Base-by-base conservation (phyloP, 1,140 invertebrate species). In the Hirudo medicinalis region DNA sequence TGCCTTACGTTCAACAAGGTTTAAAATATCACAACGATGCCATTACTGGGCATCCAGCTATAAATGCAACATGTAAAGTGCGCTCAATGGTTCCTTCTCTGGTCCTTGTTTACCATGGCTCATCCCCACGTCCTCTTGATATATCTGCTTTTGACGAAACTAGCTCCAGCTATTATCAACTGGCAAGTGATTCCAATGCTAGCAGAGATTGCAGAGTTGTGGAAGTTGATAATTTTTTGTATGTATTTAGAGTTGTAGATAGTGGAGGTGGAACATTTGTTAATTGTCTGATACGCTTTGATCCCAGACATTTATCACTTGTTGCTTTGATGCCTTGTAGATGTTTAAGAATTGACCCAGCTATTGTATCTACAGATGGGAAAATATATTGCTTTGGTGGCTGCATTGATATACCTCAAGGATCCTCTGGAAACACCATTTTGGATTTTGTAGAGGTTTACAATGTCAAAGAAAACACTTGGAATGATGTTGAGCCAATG, bases 301-400 rank as follows among this genome's bases (percentile, higher is more conserved):
- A 81, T 74, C 79, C 79, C 0, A 75, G 80, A 9, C 80, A 81
- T 73, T 72, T 81, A 54, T 69, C 75, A 55, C 77, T 79, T 32
- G 78, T 79, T 40, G 78, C 79, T 68, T 71, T 81, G 27, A 76
- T 74, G 27, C 79, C 79, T 53, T 79, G 80, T 78, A 71, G 77
- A 67, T 71, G 77, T 63, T 72, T 79, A 11, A 67, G 80, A n/a
- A 69, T 80, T 36, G 80, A 81, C 43, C 80, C 80, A 70, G 77
- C 79, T 0, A 72, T 80, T 32, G 77, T 78, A 36, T 87, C 90
- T 15, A 86, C 91, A 79, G 88, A 91, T 72, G 89, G 89, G 54
- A 87, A 86, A 76, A 82, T 96, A 67, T 94, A 91, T 78, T 91
- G 91, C 0, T 89, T 96, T 78, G 93, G 93, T 43, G 93, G 93